Conservation (phyloP, 2,797 vertebrate species). For the Schizopygopsis pylzovi region DNA sequence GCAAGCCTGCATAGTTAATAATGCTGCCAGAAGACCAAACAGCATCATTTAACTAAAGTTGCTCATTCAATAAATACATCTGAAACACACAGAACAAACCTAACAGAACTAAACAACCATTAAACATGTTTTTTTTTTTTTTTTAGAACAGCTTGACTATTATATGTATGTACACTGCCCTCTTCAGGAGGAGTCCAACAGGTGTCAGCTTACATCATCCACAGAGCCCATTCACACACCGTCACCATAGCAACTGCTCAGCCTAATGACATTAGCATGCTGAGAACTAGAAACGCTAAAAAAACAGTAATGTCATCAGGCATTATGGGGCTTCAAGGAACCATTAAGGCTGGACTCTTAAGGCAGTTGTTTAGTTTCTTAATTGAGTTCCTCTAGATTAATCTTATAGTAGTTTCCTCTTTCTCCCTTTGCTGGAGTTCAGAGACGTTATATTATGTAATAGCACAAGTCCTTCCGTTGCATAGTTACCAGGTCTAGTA, state of each 20-base stretch:
- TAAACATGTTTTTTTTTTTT: neutral
- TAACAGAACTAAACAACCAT: neutral
- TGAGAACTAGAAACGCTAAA: neutral
- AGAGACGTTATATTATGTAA: slow-evolving; percentile 3
- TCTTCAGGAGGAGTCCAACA: slow-evolving; percentile 54
- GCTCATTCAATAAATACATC: neutral
- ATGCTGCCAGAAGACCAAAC: neutral
- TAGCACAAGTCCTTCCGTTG: neutral
- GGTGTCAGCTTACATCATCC: slow-evolving; percentile 32
- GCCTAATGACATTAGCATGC: slow-evolving; percentile 1
- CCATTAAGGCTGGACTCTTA: neutral
- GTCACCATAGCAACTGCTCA: slow-evolving; percentile 52
- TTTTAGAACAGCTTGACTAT: slow-evolving; percentile 18
- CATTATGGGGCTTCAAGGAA: neutral
- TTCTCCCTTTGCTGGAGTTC: neutral
- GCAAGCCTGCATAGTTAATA: neutral
- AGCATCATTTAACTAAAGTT: neutral
- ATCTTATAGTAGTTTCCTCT: neutral
- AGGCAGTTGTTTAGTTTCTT: neutral
- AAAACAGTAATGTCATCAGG: neutral
- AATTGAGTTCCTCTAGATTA: neutral
- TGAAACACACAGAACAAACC: neutral
- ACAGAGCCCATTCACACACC: slow-evolving; percentile 15
- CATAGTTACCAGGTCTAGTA: slow-evolving; percentile 21
- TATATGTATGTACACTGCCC: slow-evolving; percentile 56